Percentiles rank a stretch among this genome's conserved stretches.
Conservation (phyloP, 2,113 vertebrate genomes). For the Cryptotis parvus region DNA sequence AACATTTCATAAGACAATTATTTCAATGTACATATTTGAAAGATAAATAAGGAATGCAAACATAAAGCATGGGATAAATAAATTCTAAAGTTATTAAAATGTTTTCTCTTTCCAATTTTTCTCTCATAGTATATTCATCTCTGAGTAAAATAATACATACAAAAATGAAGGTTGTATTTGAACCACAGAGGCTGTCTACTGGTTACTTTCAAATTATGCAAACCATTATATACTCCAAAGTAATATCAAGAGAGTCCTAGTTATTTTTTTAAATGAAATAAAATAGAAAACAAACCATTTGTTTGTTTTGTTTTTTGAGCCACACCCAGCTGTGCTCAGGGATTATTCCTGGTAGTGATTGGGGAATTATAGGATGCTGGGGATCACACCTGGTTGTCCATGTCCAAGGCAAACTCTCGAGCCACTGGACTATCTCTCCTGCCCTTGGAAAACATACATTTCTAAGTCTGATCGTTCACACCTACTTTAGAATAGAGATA, state of each 20-base stretch:
- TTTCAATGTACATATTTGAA: background rate
- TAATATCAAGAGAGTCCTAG: background rate
- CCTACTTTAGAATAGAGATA: too few species aligned
- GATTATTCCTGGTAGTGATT: too few species aligned
- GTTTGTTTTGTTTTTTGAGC: background rate
- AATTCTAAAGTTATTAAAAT: background rate
- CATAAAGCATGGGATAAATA: background rate
- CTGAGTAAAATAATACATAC: slow-evolving; percentile 1
- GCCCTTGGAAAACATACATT: too few species aligned
- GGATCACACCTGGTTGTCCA: too few species aligned
- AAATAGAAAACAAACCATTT: background rate
- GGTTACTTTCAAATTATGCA: slow-evolving; percentile 15
- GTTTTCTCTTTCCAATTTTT: background rate
- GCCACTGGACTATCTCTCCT: too few species aligned
- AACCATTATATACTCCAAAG: background rate
- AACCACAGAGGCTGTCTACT: background rate
- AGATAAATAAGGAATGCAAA: background rate
- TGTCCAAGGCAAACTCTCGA: too few species aligned
- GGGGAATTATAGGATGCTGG: too few species aligned
- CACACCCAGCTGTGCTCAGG: too few species aligned
- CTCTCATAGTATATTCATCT: background rate
- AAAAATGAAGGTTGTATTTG: background rate
- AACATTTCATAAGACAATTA: background rate
- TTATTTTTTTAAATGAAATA: too few species aligned
- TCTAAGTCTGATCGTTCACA: too few species aligned